phyloP scores from a whole-genome alignment of 2,888 invertebrate species.

The Tiliacea citrago region DNA sequence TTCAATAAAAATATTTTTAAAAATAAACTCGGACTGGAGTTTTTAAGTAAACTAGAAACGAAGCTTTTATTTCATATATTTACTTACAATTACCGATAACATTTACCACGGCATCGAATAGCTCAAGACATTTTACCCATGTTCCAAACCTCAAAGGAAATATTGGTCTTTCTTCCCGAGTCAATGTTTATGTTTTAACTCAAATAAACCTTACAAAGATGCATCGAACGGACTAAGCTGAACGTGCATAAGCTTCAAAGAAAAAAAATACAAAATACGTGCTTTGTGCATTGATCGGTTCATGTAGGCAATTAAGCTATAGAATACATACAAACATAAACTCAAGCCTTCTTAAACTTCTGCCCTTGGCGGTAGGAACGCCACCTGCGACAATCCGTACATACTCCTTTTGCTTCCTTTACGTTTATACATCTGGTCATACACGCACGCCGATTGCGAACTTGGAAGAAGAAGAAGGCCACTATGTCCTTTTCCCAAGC shows the following conservation, averaged over 20 bases:
- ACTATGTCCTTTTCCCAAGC: too few species aligned
- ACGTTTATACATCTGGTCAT: too few species aligned
- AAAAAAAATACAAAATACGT: conserved; percentile 9
- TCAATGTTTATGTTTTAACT: conserved; percentile 43
- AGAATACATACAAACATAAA: too few species aligned
- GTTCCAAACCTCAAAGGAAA: conserved; percentile 32
- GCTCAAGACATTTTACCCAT: conserved; percentile 11
- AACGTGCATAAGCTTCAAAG: conserved; percentile 3
- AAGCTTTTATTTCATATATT: conserved; percentile 15
- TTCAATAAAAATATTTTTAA: not conserved
- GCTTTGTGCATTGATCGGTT: not conserved
- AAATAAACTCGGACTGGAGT: not conserved
- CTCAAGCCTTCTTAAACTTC: too few species aligned
- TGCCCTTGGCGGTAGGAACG: too few species aligned
- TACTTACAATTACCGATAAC: not conserved
- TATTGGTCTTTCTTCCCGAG: conserved; percentile 31
- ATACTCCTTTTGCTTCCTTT: too few species aligned
- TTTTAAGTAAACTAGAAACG: not conserved
- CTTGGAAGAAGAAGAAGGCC: too few species aligned
- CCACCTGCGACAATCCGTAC: too few species aligned
- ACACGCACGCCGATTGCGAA: too few species aligned
- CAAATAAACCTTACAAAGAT: conserved; percentile 39
- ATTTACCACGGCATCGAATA: conserved; percentile 8
- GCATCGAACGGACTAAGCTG: not conserved
- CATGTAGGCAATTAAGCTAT: not conserved